Evolutionary conservation across 2,888 invertebrate genomes (phyloP).

Genomic region (Heliconius sara): DNA sequence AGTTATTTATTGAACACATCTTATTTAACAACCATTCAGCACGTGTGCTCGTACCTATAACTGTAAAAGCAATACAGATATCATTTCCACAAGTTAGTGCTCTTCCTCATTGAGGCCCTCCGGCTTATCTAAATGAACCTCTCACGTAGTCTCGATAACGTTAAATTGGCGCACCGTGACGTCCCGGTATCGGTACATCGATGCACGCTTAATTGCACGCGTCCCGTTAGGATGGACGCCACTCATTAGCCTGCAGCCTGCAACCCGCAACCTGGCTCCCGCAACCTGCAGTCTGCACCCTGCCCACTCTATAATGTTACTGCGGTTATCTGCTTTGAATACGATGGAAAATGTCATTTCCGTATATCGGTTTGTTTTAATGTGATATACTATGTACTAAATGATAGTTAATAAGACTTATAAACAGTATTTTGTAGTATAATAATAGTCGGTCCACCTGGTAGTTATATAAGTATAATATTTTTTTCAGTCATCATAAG

Average conservation of each 20-base stretch:
- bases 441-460: neutral
- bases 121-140: conserved; percentile 62
- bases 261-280: neutral
- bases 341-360: conserved; percentile 17
- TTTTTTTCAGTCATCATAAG: neutral
- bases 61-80: neutral
- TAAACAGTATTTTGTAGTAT: neutral
- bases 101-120: conserved; percentile 25
- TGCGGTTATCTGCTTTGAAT: conserved; percentile 6
- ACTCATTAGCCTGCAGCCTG: conserved; percentile 41
- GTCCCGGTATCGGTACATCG: conserved; percentile 49
- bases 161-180: conserved; percentile 59
- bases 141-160: conserved; percentile 60
- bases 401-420: neutral
- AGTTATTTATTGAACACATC: neutral
- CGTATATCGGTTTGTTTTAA: conserved; percentile 9
- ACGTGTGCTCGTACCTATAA: neutral
- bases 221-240: conserved; percentile 46
- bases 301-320: neutral
- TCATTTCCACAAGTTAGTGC: neutral
- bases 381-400: neutral
- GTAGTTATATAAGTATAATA: neutral
- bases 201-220: conserved; percentile 59
- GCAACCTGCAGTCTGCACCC: neutral
- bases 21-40: neutral